Evolutionary conservation across 2,113 vertebrate genomes (phyloP).

Genomic region (Dicrurus megarhynchus): DNA sequence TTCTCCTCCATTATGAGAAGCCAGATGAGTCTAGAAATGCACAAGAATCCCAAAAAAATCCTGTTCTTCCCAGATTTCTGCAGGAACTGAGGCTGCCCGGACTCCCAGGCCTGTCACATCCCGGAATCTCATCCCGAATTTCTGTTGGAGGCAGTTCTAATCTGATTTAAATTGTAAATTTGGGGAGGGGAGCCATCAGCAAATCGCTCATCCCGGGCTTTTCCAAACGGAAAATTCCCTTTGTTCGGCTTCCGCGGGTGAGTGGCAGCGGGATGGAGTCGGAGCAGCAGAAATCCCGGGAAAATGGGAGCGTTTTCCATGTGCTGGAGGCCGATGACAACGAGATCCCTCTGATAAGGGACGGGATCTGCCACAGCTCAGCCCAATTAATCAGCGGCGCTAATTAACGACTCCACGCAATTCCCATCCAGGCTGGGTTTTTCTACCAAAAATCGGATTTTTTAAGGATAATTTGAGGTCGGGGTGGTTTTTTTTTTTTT

Average conservation of each 20-base stretch:
- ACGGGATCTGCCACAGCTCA: background rate
- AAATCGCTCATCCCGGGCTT: constrained; percentile 13
- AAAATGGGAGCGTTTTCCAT: background rate
- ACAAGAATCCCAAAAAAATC: background rate
- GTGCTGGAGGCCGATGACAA: background rate
- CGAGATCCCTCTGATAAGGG: background rate
- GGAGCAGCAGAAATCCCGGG: background rate
- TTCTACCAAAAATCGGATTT: background rate
- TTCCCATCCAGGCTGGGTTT: background rate
- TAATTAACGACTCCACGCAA: background rate
- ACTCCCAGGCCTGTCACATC: background rate
- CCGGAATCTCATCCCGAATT: background rate
- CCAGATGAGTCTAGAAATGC: background rate
- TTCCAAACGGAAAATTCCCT: constrained; percentile 25
- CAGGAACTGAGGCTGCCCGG: background rate
- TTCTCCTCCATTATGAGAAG: background rate
- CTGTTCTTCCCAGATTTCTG: background rate
- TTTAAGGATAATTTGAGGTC: rapidly evolving
- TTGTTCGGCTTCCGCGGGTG: background rate
- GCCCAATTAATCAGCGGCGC: background rate
- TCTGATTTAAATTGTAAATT: constrained; percentile 5
- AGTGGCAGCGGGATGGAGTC: background rate
- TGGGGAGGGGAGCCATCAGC: background rate
- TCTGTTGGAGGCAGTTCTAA: background rate
- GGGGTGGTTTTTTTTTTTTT: no score